phyloP scores from a whole-genome alignment of 1,140 invertebrate genomes.

The Drosophila ambigua region DNA sequence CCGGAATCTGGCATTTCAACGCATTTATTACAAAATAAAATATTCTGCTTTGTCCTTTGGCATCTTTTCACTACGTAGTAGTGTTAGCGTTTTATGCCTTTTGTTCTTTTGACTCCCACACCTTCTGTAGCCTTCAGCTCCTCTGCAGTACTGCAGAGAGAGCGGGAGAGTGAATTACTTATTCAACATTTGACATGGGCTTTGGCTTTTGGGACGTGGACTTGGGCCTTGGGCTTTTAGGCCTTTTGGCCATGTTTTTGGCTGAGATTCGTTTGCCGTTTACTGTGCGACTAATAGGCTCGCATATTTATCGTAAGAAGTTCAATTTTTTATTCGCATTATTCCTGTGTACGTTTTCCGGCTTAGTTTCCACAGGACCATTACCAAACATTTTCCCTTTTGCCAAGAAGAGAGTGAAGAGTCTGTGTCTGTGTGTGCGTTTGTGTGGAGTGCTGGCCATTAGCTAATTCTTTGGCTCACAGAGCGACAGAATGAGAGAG shows the following conservation, averaged over 20 bases:
- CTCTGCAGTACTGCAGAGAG: neutral
- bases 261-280: conserved; percentile 17
- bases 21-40: conserved; percentile 74
- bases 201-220: conserved; percentile 9
- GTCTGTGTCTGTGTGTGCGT: neutral
- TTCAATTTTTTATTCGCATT: conserved; percentile 77
- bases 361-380: conserved; percentile 56
- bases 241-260: conserved; percentile 22
- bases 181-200: conserved; percentile 58
- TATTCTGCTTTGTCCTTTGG: conserved; percentile 58
- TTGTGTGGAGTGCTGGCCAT: conserved; percentile 23
- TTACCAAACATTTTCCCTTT: conserved; percentile 64
- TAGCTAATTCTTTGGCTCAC: conserved; percentile 59
- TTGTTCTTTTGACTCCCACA: conserved; percentile 54
- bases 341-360: conserved; percentile 38
- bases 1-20: conserved; percentile 61
- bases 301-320: conserved; percentile 72
- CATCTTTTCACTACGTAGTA: conserved; percentile 1
- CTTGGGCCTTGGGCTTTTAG: conserved; percentile 28
- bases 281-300: conserved; percentile 70
- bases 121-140: conserved; percentile 19
- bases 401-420: neutral
- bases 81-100: conserved; percentile 48
- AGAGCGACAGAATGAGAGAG: neutral
- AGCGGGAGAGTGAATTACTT: conserved; percentile 55